phyloP scores from a whole-genome alignment of 1,140 invertebrate species.

The Popillia japonica region DNA sequence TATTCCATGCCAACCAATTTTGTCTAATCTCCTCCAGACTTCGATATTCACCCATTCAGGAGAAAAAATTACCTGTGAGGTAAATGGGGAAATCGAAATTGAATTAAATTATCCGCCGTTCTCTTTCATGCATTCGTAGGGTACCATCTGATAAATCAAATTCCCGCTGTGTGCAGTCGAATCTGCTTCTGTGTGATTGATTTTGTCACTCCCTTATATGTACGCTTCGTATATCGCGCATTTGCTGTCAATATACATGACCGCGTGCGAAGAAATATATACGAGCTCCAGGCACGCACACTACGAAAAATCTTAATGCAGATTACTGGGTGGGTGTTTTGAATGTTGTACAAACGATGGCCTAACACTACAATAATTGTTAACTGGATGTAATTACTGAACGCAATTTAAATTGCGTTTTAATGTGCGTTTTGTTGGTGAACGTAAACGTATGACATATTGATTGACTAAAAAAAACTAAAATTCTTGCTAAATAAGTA shows the following conservation, averaged over 20 bases:
- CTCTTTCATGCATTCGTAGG: neutral
- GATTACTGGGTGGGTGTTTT: too few species aligned
- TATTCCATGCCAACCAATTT: neutral
- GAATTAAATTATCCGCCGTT: constrained; percentile 15
- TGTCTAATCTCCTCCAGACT: neutral
- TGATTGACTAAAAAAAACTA: too few species aligned
- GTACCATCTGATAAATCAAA: constrained; percentile 6
- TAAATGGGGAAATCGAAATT: constrained; percentile 11
- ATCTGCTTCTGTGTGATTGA: neutral
- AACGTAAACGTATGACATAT: too few species aligned
- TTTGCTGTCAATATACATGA: neutral
- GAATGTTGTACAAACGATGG: too few species aligned
- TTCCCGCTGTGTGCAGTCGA: constrained; percentile 3
- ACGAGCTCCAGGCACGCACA: neutral
- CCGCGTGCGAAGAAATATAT: neutral
- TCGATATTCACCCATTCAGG: neutral
- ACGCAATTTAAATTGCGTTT: too few species aligned
- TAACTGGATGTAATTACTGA: too few species aligned
- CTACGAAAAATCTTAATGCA: too few species aligned
- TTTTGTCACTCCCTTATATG: constrained; percentile 6
- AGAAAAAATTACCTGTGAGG: constrained; percentile 3
- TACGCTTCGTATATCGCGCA: neutral
- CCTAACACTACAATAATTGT: too few species aligned
- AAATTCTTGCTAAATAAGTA: too few species aligned
- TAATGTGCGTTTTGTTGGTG: too few species aligned